Conservation (phyloP, 2,113 vertebrate species). For the Trematocara unimaculatum region DNA sequence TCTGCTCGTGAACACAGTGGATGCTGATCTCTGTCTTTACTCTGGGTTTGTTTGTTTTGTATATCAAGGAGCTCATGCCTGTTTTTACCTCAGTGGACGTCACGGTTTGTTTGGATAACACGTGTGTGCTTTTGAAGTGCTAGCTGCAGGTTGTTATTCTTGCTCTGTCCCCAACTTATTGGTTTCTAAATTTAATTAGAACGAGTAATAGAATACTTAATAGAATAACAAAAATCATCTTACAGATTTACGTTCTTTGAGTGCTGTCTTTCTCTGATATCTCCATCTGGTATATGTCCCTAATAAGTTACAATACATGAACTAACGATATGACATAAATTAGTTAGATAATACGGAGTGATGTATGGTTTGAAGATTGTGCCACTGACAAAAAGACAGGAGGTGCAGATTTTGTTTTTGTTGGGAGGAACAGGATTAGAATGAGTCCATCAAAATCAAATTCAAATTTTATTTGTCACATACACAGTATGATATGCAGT, state of each 20-base stretch:
- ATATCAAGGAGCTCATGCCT: background rate
- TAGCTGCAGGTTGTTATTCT: background rate
- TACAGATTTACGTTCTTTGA: background rate
- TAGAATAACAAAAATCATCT: background rate
- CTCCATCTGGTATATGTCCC: background rate
- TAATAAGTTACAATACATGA: background rate
- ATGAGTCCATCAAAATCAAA: background rate
- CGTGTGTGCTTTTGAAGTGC: background rate
- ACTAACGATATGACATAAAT: background rate
- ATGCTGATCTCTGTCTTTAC: background rate
- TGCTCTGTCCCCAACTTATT: background rate
- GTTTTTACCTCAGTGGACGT: background rate
- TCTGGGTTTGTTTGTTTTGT: slow-evolving; percentile 23
- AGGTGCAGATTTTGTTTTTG: background rate
- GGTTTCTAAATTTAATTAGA: background rate
- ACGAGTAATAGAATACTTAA: background rate
- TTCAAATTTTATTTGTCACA: too few species aligned
- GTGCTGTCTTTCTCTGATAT: background rate
- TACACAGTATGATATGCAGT: too few species aligned
- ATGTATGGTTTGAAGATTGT: background rate
- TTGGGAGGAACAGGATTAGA: background rate
- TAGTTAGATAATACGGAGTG: background rate
- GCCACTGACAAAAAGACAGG: background rate
- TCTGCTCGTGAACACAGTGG: background rate
- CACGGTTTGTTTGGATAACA: background rate